phyloP scores from a whole-genome alignment of 2,797 vertebrate species.

The Dallia pectoralis region DNA sequence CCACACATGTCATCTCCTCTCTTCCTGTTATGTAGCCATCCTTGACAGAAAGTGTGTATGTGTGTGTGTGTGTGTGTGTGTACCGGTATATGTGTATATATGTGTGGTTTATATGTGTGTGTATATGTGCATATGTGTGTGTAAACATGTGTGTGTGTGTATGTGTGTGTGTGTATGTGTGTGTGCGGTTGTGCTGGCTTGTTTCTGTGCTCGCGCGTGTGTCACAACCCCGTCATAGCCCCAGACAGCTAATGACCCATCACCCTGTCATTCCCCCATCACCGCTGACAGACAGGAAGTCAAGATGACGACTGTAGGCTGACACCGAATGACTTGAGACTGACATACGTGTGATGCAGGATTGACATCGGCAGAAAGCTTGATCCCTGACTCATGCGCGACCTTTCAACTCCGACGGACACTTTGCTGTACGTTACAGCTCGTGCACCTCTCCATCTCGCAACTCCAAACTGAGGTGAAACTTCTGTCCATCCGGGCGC shows the following conservation, averaged over 20 bases:
- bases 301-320: slow-evolving; percentile 5
- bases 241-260: slow-evolving; percentile 11
- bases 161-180: no score
- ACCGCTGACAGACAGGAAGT: slow-evolving; percentile 4
- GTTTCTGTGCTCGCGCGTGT: background rate
- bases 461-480: background rate
- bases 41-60: background rate
- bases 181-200: background rate
- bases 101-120: background rate
- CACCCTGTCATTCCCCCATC: background rate
- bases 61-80: background rate
- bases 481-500: background rate
- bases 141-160: background rate
- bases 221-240: background rate
- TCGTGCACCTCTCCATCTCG: background rate
- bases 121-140: background rate
- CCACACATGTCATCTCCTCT: background rate
- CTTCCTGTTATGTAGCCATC: background rate
- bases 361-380: background rate
- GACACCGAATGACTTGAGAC: slow-evolving; percentile 6
- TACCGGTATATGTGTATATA: no score
- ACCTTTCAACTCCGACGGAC: background rate
- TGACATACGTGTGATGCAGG: background rate
- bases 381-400: slow-evolving; percentile 1
- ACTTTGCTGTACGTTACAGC: background rate